Base-by-base conservation (phyloP, 2,888 invertebrate genomes). In the Orchesella flavescens region DNA sequence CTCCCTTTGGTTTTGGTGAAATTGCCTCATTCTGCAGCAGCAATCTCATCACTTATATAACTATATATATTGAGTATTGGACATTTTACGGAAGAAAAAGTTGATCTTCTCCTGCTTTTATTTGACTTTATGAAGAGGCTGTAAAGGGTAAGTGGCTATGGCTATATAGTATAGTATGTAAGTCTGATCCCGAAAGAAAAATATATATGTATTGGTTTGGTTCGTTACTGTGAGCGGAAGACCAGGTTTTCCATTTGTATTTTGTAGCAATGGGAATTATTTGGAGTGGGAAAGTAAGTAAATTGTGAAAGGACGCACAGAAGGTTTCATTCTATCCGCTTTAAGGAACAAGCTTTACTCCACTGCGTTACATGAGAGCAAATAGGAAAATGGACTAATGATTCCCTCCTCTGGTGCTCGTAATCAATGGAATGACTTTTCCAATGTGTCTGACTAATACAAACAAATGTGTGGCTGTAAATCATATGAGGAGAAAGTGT, bases 301-400 rank as follows among this genome's bases (percentile, higher is more conserved):
- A 46, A 77, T 59, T 13, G 53, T 44, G 12, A 17, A 17, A 59
- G 55, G 43, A 49, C 24, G 46, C 24, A 53, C 15, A 57, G 66
- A 43, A 61, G 63, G 55, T 53, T 75, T 53, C 63, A 49, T 74
- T 63, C 34, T 65, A 21, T 61, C 15, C 17, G 46, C 61, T 73
- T 73, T 10, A 46, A 15, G 59, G 59, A 21, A 24, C 61, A 34
- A 55, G 44, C 69, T 69, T 75, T 82, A 75, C 55, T 63, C 34
- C 34, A 7, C 34, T 34, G 3, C 53, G 74, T 59, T 82, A 75
- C 81, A 81, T 82, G 69, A 82, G 75, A 69, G 55, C 49, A 75
- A 75, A 82, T 69, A 75, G 68, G 81, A 49, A 82, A 82, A 82
- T 82, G 81, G 81, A 82, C 75, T 82, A 82, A 82, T 82, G 83